Percentiles rank a stretch among this genome's conserved stretches.
phyloP scores from a whole-genome alignment of 2,797 vertebrate genomes.

The Dendrocincla tyrannina region DNA sequence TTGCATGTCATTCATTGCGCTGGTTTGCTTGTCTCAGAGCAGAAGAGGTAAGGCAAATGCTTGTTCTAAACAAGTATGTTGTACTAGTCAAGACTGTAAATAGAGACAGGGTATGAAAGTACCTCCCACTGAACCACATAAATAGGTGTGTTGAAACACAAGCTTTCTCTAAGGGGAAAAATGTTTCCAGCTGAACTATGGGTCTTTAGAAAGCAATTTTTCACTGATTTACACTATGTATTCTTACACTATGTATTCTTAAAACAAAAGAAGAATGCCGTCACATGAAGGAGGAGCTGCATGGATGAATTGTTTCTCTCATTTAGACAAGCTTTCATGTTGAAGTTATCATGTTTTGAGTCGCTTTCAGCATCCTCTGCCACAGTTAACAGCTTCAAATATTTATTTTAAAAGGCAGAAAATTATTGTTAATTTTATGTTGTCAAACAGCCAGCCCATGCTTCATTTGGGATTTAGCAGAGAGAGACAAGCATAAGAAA shows the following conservation, averaged over 20 bases:
- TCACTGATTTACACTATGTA: background rate
- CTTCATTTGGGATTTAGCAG: constrained; percentile 34
- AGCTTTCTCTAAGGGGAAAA: constrained; percentile 13
- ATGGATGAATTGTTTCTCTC: background rate
- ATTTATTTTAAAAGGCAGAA: constrained; percentile 54
- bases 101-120: constrained; percentile 10
- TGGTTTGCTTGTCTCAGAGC: background rate
- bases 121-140: constrained; percentile 2
- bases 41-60: background rate
- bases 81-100: constrained; percentile 2
- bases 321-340: background rate
- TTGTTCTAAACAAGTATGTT: background rate
- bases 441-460: constrained; percentile 23
- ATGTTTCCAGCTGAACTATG: background rate
- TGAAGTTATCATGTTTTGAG: background rate
- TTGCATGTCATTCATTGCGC: background rate
- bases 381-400: constrained; percentile 47
- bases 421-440: constrained; percentile 47
- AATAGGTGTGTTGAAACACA: constrained; percentile 19
- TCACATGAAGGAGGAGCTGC: background rate
- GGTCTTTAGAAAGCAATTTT: background rate
- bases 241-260: background rate
- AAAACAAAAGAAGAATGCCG: constrained; percentile 3
- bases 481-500: constrained; percentile 41
- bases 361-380: constrained; percentile 27